Base-by-base conservation (phyloP, 1,140 invertebrate species). In the Pachypsylla venusta region DNA sequence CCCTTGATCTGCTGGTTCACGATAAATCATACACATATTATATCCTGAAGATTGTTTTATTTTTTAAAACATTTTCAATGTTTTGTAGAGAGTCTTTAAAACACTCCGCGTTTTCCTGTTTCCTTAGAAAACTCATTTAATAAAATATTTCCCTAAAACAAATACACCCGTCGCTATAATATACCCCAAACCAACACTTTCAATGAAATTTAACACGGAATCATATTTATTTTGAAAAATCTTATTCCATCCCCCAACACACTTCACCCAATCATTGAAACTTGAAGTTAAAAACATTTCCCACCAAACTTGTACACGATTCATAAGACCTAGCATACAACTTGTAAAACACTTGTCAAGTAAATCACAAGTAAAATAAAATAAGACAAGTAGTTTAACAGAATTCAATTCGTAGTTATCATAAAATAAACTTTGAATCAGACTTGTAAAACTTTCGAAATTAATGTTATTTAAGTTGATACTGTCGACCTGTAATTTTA, bases 321-420 rank as follows among this genome's bases (percentile, higher is more conserved):
- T 48, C 42, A 48, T 48, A 3, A 48, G n/a, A 4, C 42, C 22
- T 10, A 48, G 16, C 42, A 48, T 19, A 48, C 42, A 48, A 7
- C 16, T 48, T n/a, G 42, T 19, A 19, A 19, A 48, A 22, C 42
- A 48, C 42, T 48, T 48, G 42, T 22, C 22, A 22, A 48, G 16
- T n/a, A 48, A n/a, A 19, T 48, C 42, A 48, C 42, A 48, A 48
- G n/a, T 19, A 22, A 48, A 48, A 48, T 48, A 48, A 48, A 48
- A 48, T 48, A 48, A 48, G n/a, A 48, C 42, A 48, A 48, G 42
- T n/a, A 48, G 42, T 22, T 48, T 48, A 22, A 48, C 22, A n/a
- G 16, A 48, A 22, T 48, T 48, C n/a, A 48, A n/a, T 22, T 48
- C 42, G n/a, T 48, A 48, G 16, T 22, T 48, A 19, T 48, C 42